Evolutionary conservation across 2,113 vertebrate genomes (phyloP), one percentile per base, ranked within the genome.

Genomic region (Apeltes quadracus): DNA sequence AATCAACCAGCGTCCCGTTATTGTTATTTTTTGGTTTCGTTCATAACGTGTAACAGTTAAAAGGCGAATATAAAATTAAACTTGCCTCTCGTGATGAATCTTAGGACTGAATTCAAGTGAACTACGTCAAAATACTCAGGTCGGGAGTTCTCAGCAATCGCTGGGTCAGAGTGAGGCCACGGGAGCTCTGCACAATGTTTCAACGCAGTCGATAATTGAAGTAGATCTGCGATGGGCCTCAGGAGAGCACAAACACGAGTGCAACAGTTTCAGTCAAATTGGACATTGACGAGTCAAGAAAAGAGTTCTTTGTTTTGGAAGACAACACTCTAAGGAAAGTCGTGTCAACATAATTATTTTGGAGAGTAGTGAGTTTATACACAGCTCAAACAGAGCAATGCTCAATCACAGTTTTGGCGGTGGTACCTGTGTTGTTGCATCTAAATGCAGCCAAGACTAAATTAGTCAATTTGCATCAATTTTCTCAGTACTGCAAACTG

Each of bases 351-450:
- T 20, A 46, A 64, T 62, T 56, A 63, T 79, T 55, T 72, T 57
- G 1, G 29, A 41, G 57, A 56, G 63, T 53, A 61, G 71, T 25
- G 55, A 5, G 32, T 71, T 59, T 44, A 68, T 70, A 51, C 58
- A 57, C 25, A 53, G 61, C 65, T 74, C 58, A 71, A 63, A 84
- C 44, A 56, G n/a, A 56, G 22, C 46, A 71, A 65, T 63, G 25
- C 16, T 70, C 56, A 67, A 58, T 76, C 72, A 78, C 64, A 63
- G 48, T 38, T 74, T 77, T 70, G 76, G 61, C 66, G 71, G 55
- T 15, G 23, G 59, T 41, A 22, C 7, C 41, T 41, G 51, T 39
- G 57, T 69, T 74, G 38, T 64, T 46, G 73, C 48, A 46, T 62
- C 63, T 46, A 53, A 3, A 50, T 59, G 23, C 51, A 73, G 68